A percentile compares a stretch with the other conserved stretches of the same genome.
These are phyloP conservation scores for Rana temporaria DNA, from an alignment of 2,113 vertebrate species.

Conservation along the genomic window DNA sequence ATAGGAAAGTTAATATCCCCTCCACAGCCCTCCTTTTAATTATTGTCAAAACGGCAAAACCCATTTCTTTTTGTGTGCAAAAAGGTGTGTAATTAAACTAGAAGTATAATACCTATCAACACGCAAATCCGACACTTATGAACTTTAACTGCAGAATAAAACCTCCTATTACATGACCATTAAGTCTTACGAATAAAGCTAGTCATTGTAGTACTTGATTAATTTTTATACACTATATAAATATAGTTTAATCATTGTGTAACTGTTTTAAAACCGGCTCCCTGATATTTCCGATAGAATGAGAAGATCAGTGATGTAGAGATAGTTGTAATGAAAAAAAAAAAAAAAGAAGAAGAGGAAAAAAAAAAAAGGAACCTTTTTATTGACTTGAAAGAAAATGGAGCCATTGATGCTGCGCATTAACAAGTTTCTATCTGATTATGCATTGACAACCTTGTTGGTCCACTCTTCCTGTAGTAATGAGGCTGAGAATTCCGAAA, in stretches of 20 bases:
- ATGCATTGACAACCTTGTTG: constrained; percentile 72
- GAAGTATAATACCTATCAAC: constrained; percentile 80
- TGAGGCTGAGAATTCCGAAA: constrained; percentile 69
- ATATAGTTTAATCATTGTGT: constrained; percentile 59
- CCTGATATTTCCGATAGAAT: constrained; percentile 62
- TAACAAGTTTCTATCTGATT: constrained; percentile 73
- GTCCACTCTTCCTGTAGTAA: constrained; percentile 69
- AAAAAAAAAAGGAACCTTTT: constrained; percentile 71
- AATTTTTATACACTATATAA: constrained; percentile 81
- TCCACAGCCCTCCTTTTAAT: constrained; percentile 76
- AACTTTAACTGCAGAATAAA: constrained; percentile 88
- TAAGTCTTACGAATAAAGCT: constrained; percentile 85
- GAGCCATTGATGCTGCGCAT: constrained; percentile 66
- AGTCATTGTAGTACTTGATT: constrained; percentile 82
- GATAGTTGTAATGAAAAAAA: constrained; percentile 68
- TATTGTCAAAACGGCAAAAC: constrained; percentile 73
- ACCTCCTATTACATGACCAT: constrained; percentile 87
- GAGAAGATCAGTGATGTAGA: constrained; percentile 66
- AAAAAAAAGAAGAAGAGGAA: constrained; percentile 65
- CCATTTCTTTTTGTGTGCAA: constrained; percentile 83
- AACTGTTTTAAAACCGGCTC: constrained; percentile 61
- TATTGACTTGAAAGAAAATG: constrained; percentile 77
- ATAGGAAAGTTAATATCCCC: constrained; percentile 71
- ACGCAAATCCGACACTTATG: constrained; percentile 81
- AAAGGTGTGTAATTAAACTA: constrained; percentile 87